Conservation (phyloP, 2,888 invertebrate species). For the Epirrita christyi region DNA sequence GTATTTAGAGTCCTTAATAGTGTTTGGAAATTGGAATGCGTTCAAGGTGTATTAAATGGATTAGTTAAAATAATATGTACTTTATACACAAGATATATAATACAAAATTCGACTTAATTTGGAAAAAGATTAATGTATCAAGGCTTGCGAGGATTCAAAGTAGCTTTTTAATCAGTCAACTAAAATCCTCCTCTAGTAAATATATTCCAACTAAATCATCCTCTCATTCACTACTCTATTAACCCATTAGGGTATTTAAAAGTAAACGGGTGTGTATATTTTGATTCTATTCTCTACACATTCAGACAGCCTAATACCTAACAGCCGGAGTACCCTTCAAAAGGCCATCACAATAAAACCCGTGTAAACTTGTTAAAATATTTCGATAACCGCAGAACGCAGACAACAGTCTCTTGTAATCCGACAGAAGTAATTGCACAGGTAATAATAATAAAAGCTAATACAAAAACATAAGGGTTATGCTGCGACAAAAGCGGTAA, state of each 20-base stretch:
- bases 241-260: conserved; percentile 16
- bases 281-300: conserved; percentile 5
- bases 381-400: conserved; percentile 20
- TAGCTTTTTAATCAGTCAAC: background rate
- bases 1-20: conserved; percentile 16
- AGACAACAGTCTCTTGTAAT: conserved; percentile 29
- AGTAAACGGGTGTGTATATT: conserved; percentile 2
- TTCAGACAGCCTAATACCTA: background rate
- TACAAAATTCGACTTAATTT: background rate
- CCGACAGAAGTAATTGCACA: conserved; percentile 33
- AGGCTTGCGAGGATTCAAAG: background rate
- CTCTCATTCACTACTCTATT: conserved; percentile 6
- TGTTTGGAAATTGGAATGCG: conserved; percentile 17
- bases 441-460: conserved; percentile 52
- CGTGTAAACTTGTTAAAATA: conserved; percentile 4
- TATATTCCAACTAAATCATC: conserved; percentile 11
- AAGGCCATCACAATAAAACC: conserved; percentile 20
- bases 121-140: background rate
- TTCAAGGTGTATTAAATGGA: conserved; percentile 1
- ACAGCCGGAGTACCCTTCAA: conserved; percentile 4
- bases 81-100: background rate
- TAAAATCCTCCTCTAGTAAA: background rate
- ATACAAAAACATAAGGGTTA: conserved; percentile 56
- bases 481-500: conserved; percentile 48
- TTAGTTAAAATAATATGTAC: too few relatives aligned